These are phyloP conservation scores for Meloidogyne chitwoodi DNA, from an alignment of 1,140 invertebrate genomes.

Conservation along the genomic window DNA sequence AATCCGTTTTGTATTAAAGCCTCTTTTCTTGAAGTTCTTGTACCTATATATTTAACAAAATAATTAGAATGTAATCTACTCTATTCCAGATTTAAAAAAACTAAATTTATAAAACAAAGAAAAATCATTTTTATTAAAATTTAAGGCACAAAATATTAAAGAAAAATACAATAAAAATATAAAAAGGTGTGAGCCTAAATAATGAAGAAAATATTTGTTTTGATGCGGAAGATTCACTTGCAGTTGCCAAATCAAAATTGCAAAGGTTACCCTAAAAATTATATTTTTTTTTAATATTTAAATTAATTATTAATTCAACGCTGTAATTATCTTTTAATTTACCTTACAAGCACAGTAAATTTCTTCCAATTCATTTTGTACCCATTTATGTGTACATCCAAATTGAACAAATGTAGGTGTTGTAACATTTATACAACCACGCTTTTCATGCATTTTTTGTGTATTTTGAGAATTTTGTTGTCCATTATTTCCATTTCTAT, in stretches of 20 bases:
- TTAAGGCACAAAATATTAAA: not conserved
- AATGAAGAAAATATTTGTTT: not conserved
- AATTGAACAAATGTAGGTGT: constrained; percentile 45
- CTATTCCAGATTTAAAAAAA: too few species aligned
- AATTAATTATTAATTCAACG: too few species aligned
- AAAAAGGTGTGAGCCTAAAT: too few species aligned
- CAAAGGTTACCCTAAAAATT: constrained; percentile 15
- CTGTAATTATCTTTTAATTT: too few species aligned
- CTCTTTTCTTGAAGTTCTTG: too few species aligned
- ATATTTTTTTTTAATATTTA: too few species aligned
- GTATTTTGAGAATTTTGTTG: not conserved
- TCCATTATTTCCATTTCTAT: not conserved
- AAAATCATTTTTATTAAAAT: not conserved
- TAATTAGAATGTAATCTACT: too few species aligned
- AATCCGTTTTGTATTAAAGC: too few species aligned
- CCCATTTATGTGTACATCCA: constrained; percentile 58
- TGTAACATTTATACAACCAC: constrained; percentile 57
- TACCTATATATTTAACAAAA: too few species aligned
- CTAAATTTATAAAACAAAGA: too few species aligned
- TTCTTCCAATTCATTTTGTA: constrained; percentile 46
- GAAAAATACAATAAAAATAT: too few species aligned
- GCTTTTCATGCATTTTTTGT: constrained; percentile 42
- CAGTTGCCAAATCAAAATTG: constrained; percentile 18
- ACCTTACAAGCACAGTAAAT: constrained; percentile 35
- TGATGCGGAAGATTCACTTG: constrained; percentile 12